Percentiles rank a stretch among this genome's conserved stretches.
Conservation (phyloP, 2,888 invertebrate genomes). For the Ecdyonurus torrentis region DNA sequence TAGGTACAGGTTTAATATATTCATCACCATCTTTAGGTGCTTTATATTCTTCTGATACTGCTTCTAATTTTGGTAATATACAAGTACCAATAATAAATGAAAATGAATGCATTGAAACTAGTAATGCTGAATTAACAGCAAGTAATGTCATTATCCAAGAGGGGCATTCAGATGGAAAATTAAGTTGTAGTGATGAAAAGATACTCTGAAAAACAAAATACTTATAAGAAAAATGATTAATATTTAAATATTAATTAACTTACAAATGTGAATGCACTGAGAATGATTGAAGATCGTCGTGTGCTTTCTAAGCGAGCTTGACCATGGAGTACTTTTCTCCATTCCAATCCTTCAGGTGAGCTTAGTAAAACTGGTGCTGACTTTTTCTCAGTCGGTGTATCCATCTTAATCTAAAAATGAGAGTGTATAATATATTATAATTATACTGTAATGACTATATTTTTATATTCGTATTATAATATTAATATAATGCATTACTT, state of each 20-base stretch:
- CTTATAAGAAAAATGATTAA: neutral
- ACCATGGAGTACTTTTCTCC: slow-evolving; percentile 31
- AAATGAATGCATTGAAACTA: slow-evolving; percentile 40
- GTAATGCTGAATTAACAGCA: slow-evolving; percentile 34
- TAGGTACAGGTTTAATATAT: neutral
- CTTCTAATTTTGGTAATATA: slow-evolving; percentile 41
- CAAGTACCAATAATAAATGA: slow-evolving; percentile 46
- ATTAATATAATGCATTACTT: no score
- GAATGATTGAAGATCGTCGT: slow-evolving; percentile 37
- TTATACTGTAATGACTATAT: no score
- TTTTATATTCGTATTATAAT: no score
- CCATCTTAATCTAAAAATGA: no score
- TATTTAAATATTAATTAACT: neutral
- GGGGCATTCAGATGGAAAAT: slow-evolving; percentile 23
- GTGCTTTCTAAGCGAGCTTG: slow-evolving; percentile 42
- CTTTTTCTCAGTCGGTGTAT: no score
- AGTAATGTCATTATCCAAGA: slow-evolving; percentile 31
- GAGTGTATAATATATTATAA: no score
- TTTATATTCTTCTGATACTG: slow-evolving; percentile 30
- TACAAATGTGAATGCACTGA: slow-evolving; percentile 41
- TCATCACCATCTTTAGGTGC: slow-evolving; percentile 17
- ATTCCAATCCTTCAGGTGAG: slow-evolving; percentile 20
- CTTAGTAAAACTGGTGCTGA: neutral
- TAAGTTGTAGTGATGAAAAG: slow-evolving; percentile 37
- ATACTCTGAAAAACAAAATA: slow-evolving; percentile 28